Evolutionary conservation across 2,888 invertebrate genomes (phyloP).

Genomic region (Alviniconcha strummeri): DNA sequence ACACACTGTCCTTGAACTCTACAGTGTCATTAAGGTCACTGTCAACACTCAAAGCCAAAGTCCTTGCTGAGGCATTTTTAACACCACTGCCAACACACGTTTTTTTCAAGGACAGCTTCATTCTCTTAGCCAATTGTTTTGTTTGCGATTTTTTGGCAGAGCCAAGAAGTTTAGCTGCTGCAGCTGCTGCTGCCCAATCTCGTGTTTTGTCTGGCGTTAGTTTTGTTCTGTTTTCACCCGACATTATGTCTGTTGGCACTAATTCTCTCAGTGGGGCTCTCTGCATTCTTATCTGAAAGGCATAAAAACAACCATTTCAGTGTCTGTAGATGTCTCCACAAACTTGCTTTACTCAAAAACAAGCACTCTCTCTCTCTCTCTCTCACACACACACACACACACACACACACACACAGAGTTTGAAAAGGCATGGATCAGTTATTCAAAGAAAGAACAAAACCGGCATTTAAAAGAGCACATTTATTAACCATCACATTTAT

Average conservation of each 20-base stretch:
- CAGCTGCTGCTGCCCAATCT: conserved; percentile 16
- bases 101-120: conserved; percentile 17
- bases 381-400: not conserved
- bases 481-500: too few species aligned
- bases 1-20: not conserved
- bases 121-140: conserved; percentile 3
- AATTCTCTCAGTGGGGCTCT: conserved; percentile 15
- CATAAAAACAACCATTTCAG: not conserved
- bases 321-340: not conserved
- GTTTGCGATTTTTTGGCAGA: conserved; percentile 15
- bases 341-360: too few species aligned
- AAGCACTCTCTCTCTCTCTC: not conserved
- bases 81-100: not conserved
- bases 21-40: conserved; percentile 17
- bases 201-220: not conserved
- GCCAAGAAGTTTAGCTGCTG: conserved; percentile 15
- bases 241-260: not conserved
- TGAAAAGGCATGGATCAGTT: not conserved
- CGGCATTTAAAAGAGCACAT: too few species aligned
- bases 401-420: not conserved
- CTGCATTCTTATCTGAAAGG: conserved; percentile 13
- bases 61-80: not conserved
- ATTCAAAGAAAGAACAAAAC: not conserved
- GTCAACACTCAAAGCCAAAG: not conserved
- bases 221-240: not conserved